A percentile compares a stretch with the other conserved stretches of the same genome.
Evolutionary conservation across 2,113 vertebrate genomes (phyloP).

Genomic region (Leptobrachium ailaonicum): DNA sequence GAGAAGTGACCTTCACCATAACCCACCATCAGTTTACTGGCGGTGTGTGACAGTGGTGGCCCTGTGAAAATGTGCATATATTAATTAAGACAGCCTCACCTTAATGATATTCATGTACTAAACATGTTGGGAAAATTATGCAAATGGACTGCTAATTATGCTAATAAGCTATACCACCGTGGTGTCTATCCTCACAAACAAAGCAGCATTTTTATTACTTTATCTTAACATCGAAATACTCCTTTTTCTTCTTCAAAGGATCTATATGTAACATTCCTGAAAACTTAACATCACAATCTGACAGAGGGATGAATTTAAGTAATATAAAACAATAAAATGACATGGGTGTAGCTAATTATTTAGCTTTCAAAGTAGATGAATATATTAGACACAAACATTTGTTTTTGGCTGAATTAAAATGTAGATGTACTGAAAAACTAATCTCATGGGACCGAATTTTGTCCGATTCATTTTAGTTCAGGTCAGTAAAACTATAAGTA

Average conservation of each 20-base stretch:
- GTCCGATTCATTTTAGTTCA: too few relatives aligned
- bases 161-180: slow-evolving; percentile 42
- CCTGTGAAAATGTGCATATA: slow-evolving; percentile 32
- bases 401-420: too few relatives aligned
- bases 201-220: slow-evolving; percentile 4
- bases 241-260: slow-evolving; percentile 11
- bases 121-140: slow-evolving; percentile 44
- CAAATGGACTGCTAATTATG: slow-evolving; percentile 39
- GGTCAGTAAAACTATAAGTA: too few relatives aligned
- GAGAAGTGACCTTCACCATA: slow-evolving; percentile 31
- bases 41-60: slow-evolving; percentile 33
- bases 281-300: too few relatives aligned
- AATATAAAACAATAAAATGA: too few relatives aligned
- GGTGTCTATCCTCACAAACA: slow-evolving; percentile 31
- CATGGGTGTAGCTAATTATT: too few relatives aligned
- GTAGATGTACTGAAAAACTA: too few relatives aligned
- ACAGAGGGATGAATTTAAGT: too few relatives aligned
- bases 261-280: not conserved
- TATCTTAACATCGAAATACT: not conserved
- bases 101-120: slow-evolving; percentile 38
- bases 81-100: slow-evolving; percentile 40
- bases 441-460: too few relatives aligned
- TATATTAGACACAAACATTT: too few relatives aligned
- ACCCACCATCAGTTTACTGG: slow-evolving; percentile 19
- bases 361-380: too few relatives aligned